These are phyloP conservation scores for Xylota sylvarum DNA, from an alignment of 2,888 invertebrate species.

Conservation along the genomic window DNA sequence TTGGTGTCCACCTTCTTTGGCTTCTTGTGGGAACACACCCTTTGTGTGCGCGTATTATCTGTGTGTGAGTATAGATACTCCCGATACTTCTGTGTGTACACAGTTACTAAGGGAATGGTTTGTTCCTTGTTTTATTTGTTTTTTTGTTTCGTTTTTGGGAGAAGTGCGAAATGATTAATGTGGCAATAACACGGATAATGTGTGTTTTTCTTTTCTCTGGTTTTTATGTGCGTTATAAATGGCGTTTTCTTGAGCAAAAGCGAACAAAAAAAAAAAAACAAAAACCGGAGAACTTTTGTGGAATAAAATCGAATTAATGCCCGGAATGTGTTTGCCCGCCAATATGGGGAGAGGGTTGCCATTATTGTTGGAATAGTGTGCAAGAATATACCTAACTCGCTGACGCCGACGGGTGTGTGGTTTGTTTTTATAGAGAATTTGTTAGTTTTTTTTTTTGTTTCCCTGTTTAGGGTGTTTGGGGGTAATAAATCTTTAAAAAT, in stretches of 20 bases:
- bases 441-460: neutral
- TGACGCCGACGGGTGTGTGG: constrained; percentile 54
- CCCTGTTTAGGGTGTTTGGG: constrained; percentile 4
- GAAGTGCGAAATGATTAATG: constrained; percentile 77
- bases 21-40: constrained; percentile 73
- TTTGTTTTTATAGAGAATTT: neutral
- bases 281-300: constrained; percentile 43
- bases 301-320: constrained; percentile 68
- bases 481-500: constrained; percentile 66
- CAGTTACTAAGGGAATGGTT: constrained; percentile 41
- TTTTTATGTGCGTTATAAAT: constrained; percentile 64
- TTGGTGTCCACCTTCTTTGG: constrained; percentile 74
- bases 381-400: too few relatives aligned
- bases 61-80: constrained; percentile 12
- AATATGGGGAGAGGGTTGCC: constrained; percentile 78
- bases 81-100: neutral
- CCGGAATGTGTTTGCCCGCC: constrained; percentile 77
- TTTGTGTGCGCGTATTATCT: constrained; percentile 19
- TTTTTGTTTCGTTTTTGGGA: constrained; percentile 63
- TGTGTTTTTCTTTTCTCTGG: constrained; percentile 74
- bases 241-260: constrained; percentile 65
- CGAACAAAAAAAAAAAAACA: constrained; percentile 32
- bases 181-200: constrained; percentile 77
- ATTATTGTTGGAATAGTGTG: constrained; percentile 56
- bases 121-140: neutral